Evolutionary conservation across 2,888 invertebrate species (phyloP).

Genomic region (Habroteleia sp.): DNA sequence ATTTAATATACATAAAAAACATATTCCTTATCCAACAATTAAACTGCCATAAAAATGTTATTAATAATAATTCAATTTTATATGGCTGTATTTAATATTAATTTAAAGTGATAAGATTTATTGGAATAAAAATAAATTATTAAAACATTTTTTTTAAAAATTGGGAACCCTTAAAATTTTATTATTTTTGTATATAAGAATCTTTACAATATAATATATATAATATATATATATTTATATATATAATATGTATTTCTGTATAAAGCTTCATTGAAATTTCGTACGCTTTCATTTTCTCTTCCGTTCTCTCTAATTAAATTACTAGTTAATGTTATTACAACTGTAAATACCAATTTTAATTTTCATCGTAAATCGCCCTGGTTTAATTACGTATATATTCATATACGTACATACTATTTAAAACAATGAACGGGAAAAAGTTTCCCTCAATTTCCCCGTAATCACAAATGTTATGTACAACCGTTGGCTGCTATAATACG

Average conservation of each 20-base stretch:
- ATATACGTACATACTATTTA: too few relatives aligned
- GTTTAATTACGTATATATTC: too few relatives aligned
- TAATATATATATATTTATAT: constrained; percentile 69
- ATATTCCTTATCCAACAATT: too few relatives aligned
- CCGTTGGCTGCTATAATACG: constrained; percentile 52
- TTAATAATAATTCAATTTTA: too few relatives aligned
- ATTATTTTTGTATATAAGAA: constrained; percentile 78
- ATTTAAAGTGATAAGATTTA: too few relatives aligned
- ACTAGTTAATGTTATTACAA: constrained; percentile 49
- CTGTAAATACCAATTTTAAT: constrained; percentile 65
- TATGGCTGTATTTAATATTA: too few relatives aligned
- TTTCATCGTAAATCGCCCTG: constrained; percentile 41
- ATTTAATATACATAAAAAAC: too few relatives aligned
- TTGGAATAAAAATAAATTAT: background rate
- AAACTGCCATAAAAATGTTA: too few relatives aligned
- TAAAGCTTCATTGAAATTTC: constrained; percentile 74
- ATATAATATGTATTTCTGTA: constrained; percentile 61
- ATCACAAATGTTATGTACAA: constrained; percentile 69
- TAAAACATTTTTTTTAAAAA: constrained; percentile 73
- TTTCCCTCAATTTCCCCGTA: constrained; percentile 24
- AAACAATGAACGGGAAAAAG: too few relatives aligned
- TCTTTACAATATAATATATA: too few relatives aligned
- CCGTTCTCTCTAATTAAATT: constrained; percentile 64
- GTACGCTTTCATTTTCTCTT: constrained; percentile 38
- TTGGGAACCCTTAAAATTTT: constrained; percentile 73